Evolutionary conservation across 2,888 invertebrate genomes (phyloP).

Genomic region (Netelia melanura): DNA sequence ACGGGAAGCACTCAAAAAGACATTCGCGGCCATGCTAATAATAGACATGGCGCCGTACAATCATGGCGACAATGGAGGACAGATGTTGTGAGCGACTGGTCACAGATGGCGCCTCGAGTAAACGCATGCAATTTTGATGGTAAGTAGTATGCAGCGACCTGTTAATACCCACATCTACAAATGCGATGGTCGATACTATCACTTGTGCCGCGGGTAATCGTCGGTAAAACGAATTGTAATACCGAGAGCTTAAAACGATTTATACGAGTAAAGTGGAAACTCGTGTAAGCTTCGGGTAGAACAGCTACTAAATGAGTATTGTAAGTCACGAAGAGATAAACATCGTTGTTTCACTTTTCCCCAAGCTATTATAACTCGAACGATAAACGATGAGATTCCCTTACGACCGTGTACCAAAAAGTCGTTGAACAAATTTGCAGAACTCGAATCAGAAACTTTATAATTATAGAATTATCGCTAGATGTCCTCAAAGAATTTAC

Average conservation of each 20-base stretch:
- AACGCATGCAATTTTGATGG: background rate
- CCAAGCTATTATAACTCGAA: too few relatives aligned
- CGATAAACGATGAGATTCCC: too few relatives aligned
- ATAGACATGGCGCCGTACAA: too few relatives aligned
- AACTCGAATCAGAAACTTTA: too few relatives aligned
- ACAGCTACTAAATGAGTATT: background rate
- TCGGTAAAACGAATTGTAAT: slow-evolving; percentile 21
- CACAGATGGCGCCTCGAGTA: background rate
- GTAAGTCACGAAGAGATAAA: background rate
- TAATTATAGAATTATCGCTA: too few relatives aligned
- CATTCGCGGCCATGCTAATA: too few relatives aligned
- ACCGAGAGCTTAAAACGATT: slow-evolving; percentile 22
- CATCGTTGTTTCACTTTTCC: background rate
- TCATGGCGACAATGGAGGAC: too few relatives aligned
- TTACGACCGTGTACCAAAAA: too few relatives aligned
- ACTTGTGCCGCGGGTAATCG: slow-evolving; percentile 4
- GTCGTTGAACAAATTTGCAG: too few relatives aligned
- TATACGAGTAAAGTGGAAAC: slow-evolving; percentile 7
- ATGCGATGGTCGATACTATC: slow-evolving; percentile 21
- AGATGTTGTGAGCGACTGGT: background rate
- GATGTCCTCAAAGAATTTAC: too few relatives aligned
- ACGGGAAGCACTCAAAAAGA: too few relatives aligned
- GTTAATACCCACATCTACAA: slow-evolving; percentile 7
- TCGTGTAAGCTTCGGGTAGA: background rate
- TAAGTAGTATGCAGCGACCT: background rate